phyloP scores from a whole-genome alignment of 2,888 invertebrate species.

The Lapara coniferarum region DNA sequence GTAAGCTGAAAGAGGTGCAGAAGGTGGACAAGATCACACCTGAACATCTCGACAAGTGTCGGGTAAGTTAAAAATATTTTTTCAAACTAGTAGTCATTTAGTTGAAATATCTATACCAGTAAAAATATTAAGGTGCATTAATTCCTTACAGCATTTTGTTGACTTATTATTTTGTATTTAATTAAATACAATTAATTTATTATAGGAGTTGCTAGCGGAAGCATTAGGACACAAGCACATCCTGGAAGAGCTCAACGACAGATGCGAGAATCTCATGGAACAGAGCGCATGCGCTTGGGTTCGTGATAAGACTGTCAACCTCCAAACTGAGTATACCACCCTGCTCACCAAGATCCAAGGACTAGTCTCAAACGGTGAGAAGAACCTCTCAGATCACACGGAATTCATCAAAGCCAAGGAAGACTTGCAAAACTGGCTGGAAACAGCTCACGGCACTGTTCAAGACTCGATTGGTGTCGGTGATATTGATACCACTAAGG shows the following conservation, averaged over 20 bases:
- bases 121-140: no score
- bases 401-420: constrained; percentile 94
- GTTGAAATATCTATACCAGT: no score
- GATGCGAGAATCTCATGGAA: constrained; percentile 94
- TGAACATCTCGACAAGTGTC: constrained; percentile 90
- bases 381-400: constrained; percentile 94
- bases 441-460: constrained; percentile 90
- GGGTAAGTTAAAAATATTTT: constrained; percentile 73
- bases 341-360: constrained; percentile 91
- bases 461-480: constrained; percentile 93
- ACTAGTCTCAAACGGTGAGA: constrained; percentile 93
- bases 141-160: no score
- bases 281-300: constrained; percentile 93
- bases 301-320: constrained; percentile 92
- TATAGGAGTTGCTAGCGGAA: constrained; percentile 87
- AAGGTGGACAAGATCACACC: constrained; percentile 90
- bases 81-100: neutral
- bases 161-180: no score
- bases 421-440: constrained; percentile 92
- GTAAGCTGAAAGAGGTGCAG: constrained; percentile 85
- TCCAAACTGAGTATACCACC: constrained; percentile 92
- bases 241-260: constrained; percentile 93
- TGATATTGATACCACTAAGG: constrained; percentile 89
- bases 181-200: constrained; percentile 31
- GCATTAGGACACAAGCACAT: constrained; percentile 89